phyloP scores from a whole-genome alignment of 92 coral and sea anemone species.

The Phenganax stokvisi region DNA sequence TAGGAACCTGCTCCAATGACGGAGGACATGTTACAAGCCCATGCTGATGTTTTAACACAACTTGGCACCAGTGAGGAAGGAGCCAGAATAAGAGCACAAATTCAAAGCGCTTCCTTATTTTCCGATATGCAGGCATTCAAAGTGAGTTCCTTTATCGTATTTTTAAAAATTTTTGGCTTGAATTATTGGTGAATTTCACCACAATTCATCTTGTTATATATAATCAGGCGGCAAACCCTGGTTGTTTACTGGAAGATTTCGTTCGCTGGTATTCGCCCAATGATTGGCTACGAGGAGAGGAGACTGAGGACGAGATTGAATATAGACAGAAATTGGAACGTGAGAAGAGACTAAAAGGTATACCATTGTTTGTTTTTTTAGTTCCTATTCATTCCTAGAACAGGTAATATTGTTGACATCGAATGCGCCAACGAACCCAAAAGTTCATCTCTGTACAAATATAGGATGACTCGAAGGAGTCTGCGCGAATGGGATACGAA shows the following conservation, averaged over 20 bases:
- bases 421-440: no score
- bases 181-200: not conserved
- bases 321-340: conserved; percentile 51
- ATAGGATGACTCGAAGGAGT: no score
- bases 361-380: no score
- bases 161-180: not conserved
- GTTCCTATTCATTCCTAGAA: no score
- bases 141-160: conserved; percentile 36
- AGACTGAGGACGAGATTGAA: conserved; percentile 79
- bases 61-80: conserved; percentile 96
- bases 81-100: conserved; percentile 95
- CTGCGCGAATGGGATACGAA: no score
- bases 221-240: conserved; percentile 90
- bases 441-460: no score
- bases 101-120: conserved; percentile 96
- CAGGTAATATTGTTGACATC: no score
- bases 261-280: conserved; percentile 99
- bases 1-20: conserved; percentile 99
- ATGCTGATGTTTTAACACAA: conserved; percentile 91
- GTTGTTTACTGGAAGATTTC: conserved; percentile 85
- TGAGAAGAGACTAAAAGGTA: conserved; percentile 11
- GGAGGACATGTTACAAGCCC: conserved; percentile 95
- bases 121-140: conserved; percentile 99
- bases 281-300: conserved; percentile 94
- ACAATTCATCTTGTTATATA: not conserved